These are phyloP conservation scores for Oceanites oceanicus DNA, from an alignment of 2,113 vertebrate genomes.

Conservation along the genomic window DNA sequence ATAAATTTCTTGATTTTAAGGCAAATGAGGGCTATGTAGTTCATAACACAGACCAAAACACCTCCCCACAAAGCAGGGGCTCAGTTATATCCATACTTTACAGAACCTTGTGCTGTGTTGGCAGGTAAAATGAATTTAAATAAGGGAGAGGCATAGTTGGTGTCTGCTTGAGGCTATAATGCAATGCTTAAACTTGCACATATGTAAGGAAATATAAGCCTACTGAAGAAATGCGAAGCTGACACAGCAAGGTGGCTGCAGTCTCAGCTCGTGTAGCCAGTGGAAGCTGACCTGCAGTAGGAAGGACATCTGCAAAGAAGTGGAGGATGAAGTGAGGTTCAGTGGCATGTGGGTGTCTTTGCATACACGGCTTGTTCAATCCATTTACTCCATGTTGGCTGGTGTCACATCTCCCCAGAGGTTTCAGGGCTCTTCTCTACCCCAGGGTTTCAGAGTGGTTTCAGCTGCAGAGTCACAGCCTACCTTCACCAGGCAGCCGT, in stretches of 20 bases:
- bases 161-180: neutral
- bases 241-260: neutral
- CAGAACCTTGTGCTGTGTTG: neutral
- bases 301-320: neutral
- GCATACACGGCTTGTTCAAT: neutral
- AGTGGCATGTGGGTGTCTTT: rapidly evolving
- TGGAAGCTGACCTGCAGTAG: neutral
- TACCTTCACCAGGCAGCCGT: neutral
- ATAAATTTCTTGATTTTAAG: neutral
- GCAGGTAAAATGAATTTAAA: neutral
- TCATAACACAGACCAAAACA: neutral
- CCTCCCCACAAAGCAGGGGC: neutral
- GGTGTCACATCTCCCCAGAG: neutral
- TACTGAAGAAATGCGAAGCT: neutral
- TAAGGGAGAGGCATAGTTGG: neutral
- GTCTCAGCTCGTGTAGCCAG: neutral
- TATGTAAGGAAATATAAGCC: neutral
- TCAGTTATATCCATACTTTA: neutral
- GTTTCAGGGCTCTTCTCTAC: neutral
- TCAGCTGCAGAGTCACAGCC: neutral
- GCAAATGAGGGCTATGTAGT: neutral
- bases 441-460: neutral
- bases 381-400: neutral
- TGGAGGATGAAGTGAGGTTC: neutral
- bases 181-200: neutral